Conservation (phyloP, 2,797 vertebrate species). For the Pteropus rufus region DNA sequence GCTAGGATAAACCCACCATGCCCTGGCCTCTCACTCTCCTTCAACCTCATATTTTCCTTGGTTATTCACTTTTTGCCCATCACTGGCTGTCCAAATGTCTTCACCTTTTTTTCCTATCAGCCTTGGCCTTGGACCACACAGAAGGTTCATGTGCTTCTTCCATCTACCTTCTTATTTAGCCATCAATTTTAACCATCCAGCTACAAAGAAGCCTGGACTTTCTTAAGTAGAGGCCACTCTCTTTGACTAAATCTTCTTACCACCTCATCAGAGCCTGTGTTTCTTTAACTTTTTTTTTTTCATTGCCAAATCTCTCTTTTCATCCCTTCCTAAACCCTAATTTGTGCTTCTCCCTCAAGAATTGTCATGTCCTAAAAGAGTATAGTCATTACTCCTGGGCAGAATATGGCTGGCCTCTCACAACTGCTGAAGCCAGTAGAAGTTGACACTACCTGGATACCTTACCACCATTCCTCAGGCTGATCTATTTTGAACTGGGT, state of each 20-base stretch:
- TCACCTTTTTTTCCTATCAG: background rate
- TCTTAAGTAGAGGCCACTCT: background rate
- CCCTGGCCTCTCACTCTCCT: background rate
- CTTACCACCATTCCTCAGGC: background rate
- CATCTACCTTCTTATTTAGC: background rate
- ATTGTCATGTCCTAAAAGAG: background rate
- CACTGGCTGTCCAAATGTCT: background rate
- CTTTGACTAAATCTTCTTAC: background rate
- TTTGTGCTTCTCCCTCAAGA: background rate
- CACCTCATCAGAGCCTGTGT: background rate
- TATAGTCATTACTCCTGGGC: background rate
- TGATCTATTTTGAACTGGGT: background rate
- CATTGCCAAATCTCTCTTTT: background rate
- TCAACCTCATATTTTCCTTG: background rate
- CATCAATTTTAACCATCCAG: background rate
- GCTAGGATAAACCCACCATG: background rate
- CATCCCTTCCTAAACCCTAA: background rate
- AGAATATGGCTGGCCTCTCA: background rate
- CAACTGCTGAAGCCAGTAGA: background rate
- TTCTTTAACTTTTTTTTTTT: slow-evolving; percentile 1
- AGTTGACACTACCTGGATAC: background rate
- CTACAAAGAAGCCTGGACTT: background rate
- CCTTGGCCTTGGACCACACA: background rate
- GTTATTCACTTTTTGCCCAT: background rate
- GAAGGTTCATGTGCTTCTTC: background rate